Evolutionary conservation across 2,888 invertebrate genomes (phyloP), one percentile per base, ranked within the genome.

Genomic region (Myopa tessellatipennis): DNA sequence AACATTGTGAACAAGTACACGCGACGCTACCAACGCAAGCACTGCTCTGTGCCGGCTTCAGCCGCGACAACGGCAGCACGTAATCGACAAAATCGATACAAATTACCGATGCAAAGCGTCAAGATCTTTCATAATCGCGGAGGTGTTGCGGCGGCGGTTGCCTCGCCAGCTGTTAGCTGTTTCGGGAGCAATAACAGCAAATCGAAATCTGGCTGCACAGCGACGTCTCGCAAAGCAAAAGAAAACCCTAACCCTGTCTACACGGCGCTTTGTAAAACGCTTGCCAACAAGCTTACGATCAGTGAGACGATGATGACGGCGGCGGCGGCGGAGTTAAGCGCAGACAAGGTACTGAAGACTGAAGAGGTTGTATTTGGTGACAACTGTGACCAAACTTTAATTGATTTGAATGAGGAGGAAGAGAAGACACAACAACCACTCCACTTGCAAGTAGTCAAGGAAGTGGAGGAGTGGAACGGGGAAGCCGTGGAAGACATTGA

Each of bases 71-170:
- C 83, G 81, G 85, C 84, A 77, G 77, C 81, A 83, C 81, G 81
- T 81, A 82, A 81, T 81, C 79, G 80, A 74, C 81, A 79, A 76
- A 79, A 84, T 82, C 85, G 85, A 81, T 84, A 84, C 79, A 88
- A 88, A 87, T 87, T 87, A 85, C 84, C 88, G 65, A 87, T 88
- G 86, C 88, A 87, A 81, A 86, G 86, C 84, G 85, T 86, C 79
- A 88, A 87, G 83, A 85, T 86, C 81, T 88, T 88, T 86, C 89
- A 87, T 85, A 88, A 88, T 83, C 88, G 87, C 81, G 74, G 68
- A 14, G 74, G 71, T 60, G 65, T 50, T 55, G 77, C 73, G 67
- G 16, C 69, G 69, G 36, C 60, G 26, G 74, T 45, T 4, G 26
- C 10, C 40, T 63, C 40, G 34, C 4, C 61, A 45, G 73, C 73